Evolutionary conservation across 2,113 vertebrate species (phyloP).

Genomic region (Platichthys flesus): DNA sequence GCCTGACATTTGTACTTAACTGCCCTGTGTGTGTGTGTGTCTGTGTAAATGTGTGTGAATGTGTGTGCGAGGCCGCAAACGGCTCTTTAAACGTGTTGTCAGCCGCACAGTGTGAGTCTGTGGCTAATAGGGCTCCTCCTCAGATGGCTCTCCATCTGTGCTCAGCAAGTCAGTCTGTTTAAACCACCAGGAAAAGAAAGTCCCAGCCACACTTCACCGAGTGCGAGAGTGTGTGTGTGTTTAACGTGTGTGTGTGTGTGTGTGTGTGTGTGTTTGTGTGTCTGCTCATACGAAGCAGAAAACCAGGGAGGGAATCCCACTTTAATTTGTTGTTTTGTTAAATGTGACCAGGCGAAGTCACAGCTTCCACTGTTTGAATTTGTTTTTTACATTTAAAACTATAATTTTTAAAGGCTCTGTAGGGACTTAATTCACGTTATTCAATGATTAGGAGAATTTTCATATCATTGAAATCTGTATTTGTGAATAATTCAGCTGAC

Average conservation of each 20-base stretch:
- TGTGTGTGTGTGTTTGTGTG: neutral
- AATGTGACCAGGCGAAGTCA: too few species aligned
- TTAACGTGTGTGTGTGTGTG: neutral
- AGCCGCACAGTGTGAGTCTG: constrained; percentile 18
- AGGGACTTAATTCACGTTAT: too few species aligned
- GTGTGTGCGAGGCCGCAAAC: neutral
- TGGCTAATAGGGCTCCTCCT: constrained; percentile 36
- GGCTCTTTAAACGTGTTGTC: too few species aligned
- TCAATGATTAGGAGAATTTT: too few species aligned
- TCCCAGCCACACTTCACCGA: too few species aligned
- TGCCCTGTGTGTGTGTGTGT: neutral
- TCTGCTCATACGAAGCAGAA: neutral
- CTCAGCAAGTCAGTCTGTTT: constrained; percentile 10
- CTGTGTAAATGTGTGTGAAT: neutral
- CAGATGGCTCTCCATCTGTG: constrained; percentile 37
- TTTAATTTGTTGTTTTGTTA: too few species aligned
- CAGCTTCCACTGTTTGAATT: too few species aligned
- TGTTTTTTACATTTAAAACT: too few species aligned
- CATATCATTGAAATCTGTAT: too few species aligned
- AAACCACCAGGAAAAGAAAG: neutral
- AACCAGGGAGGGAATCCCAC: too few species aligned
- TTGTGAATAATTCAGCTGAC: too few species aligned
- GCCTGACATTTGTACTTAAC: constrained; percentile 16
- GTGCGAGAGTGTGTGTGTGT: neutral
- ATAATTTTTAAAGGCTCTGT: too few species aligned